These are phyloP conservation scores for Phrynocephalus guinanensis DNA, from an alignment of 2,797 vertebrate species.

Conservation along the genomic window DNA sequence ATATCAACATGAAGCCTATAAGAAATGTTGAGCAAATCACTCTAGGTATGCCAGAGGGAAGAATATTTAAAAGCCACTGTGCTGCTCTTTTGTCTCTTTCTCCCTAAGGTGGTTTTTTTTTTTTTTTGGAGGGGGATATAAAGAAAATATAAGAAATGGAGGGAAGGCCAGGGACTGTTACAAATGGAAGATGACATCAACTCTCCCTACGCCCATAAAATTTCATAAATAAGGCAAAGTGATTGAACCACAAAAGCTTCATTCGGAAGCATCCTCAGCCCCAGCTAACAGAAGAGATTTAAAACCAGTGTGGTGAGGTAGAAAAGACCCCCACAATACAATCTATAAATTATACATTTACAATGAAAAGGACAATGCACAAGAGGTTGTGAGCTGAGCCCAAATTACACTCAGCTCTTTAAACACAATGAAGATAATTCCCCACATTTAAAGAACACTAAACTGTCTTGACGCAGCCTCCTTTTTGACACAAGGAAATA, in stretches of 20 bases:
- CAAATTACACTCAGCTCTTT: not conserved
- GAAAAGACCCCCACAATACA: not conserved
- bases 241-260: not conserved
- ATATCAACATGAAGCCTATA: not conserved
- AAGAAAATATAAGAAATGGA: not conserved
- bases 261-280: not conserved
- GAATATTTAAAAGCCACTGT: not conserved
- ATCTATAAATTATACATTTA: not conserved
- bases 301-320: not conserved
- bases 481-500: not conserved
- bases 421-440: not conserved
- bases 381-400: not conserved
- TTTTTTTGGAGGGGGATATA: not conserved
- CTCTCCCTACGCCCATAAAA: not conserved
- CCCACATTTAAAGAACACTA: not conserved
- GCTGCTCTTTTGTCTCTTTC: not conserved
- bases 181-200: not conserved
- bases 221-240: not conserved
- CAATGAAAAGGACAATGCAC: not conserved
- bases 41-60: not conserved
- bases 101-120: not conserved
- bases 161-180: not conserved
- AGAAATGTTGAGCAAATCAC: not conserved
- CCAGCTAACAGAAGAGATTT: not conserved
- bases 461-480: not conserved